Evolutionary conservation across 2,797 vertebrate genomes (phyloP).

Genomic region (Sebastes baramenuke): DNA sequence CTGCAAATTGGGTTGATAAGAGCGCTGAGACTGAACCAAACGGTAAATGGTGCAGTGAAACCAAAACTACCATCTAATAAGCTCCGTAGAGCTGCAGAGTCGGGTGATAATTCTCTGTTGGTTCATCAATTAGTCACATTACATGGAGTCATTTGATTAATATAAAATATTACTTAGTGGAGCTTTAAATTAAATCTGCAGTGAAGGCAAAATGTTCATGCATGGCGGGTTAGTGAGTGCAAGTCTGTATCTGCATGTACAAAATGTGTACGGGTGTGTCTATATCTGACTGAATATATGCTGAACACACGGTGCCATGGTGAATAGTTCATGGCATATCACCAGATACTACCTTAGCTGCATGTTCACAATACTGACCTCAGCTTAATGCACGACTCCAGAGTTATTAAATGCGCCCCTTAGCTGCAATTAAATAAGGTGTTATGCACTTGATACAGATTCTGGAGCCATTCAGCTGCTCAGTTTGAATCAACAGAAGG

Average conservation of each 20-base stretch:
- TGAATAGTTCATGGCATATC: constrained; percentile 24
- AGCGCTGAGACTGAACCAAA: not conserved
- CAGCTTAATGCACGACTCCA: not conserved
- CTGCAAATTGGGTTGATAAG: not conserved
- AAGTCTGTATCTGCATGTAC: constrained; percentile 9
- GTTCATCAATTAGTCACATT: not conserved
- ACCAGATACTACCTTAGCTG: constrained; percentile 23
- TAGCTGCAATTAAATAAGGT: constrained; percentile 67
- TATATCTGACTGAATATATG: constrained; percentile 9
- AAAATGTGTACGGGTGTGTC: not conserved
- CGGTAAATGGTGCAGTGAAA: not conserved
- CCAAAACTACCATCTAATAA: not conserved
- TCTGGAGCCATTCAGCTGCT: constrained; percentile 26
- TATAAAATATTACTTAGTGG: not conserved
- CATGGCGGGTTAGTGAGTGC: not conserved
- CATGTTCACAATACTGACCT: constrained; percentile 30
- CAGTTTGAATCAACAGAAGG: constrained; percentile 13
- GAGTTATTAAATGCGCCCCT: not conserved
- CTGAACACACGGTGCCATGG: not conserved
- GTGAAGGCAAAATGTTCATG: not conserved
- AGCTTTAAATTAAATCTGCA: not conserved
- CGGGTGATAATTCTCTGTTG: not conserved
- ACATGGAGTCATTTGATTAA: not conserved
- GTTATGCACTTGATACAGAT: constrained; percentile 57
- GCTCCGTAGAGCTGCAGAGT: not conserved